Evolutionary conservation across 2,797 vertebrate species (phyloP).

Genomic region (Crax fasciolata): DNA sequence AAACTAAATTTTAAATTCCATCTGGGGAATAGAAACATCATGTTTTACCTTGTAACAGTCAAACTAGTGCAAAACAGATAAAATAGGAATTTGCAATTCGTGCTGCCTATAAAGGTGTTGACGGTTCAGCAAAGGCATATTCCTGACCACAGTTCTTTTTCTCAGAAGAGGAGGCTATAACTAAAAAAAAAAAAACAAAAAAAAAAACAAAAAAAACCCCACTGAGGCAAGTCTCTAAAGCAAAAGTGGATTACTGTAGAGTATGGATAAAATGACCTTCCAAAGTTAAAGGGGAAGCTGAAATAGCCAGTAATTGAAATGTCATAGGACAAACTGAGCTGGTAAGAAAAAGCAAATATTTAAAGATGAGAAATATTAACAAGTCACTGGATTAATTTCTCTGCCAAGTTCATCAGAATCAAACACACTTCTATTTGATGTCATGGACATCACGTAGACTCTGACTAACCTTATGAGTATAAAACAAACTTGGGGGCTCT

Average conservation of each 20-base stretch:
- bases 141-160: neutral
- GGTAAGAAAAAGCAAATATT: slow-evolving; percentile 60
- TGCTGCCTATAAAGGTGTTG: neutral
- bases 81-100: neutral
- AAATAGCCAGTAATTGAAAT: slow-evolving; percentile 73
- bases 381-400: slow-evolving; percentile 75
- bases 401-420: slow-evolving; percentile 73
- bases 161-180: neutral
- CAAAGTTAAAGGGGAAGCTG: slow-evolving; percentile 19
- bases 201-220: neutral
- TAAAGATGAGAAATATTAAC: slow-evolving; percentile 71
- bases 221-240: neutral
- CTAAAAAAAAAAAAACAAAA: neutral
- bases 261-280: slow-evolving; percentile 61
- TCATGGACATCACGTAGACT: slow-evolving; percentile 33
- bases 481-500: neutral
- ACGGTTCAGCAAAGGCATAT: neutral
- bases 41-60: neutral
- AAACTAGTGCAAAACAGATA: neutral
- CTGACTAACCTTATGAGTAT: neutral
- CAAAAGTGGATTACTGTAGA: neutral
- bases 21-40: neutral
- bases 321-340: slow-evolving; percentile 43
- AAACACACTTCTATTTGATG: slow-evolving; percentile 63
- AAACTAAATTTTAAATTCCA: slow-evolving; percentile 24